Base-by-base conservation (phyloP, 2,113 vertebrate genomes). In the Chiloscyllium plagiosum region DNA sequence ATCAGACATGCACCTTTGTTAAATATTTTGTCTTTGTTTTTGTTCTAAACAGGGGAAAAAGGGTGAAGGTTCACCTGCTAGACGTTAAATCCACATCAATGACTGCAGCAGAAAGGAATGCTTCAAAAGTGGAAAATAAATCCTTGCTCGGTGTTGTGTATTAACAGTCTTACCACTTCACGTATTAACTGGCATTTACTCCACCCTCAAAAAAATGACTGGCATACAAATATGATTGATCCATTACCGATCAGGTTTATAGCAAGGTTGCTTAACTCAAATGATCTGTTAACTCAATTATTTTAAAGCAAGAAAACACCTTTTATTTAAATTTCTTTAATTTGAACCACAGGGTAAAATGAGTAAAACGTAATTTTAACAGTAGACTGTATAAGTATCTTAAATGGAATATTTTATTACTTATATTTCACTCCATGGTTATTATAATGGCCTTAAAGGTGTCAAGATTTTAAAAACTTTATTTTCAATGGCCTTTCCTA, bases 101-200 rank as follows among this genome's bases (percentile, higher is more conserved):
- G 42, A 95, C 47, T 95, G 26, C 94, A 76, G 20, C 68, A 15
- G 94, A 65, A 94, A 69, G 37, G 92, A 76, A 52, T 95, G 69
- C 94, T 76, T 95, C 94, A 76, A 52, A 95, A 95, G 47, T 47
- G 68, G 19, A 95, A 72, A 76, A 26, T 29, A 72, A 37, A 87
- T 76, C 68, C 69, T 95, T 52, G 94, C 94, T 76, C 42, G 13
- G 42, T 95, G 94, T 95, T 26, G 24, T 95, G 50, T 76, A 70
- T 94, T 94, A 95, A 95, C 69, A 72, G 68, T 72, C 94, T 95
- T 52, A 72, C 33, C 69, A 76, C 56, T 95, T 95, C 69, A 95
- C 13, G 42, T 37, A 95, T 95, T 95, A 95, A 95, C 94, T 95
- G 70, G 69, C 69, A 95, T 52, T 95, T 72, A 93, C 89, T 93